Evolutionary conservation across 2,797 vertebrate genomes (phyloP).

Genomic region (Gymnothorax reevesii): DNA sequence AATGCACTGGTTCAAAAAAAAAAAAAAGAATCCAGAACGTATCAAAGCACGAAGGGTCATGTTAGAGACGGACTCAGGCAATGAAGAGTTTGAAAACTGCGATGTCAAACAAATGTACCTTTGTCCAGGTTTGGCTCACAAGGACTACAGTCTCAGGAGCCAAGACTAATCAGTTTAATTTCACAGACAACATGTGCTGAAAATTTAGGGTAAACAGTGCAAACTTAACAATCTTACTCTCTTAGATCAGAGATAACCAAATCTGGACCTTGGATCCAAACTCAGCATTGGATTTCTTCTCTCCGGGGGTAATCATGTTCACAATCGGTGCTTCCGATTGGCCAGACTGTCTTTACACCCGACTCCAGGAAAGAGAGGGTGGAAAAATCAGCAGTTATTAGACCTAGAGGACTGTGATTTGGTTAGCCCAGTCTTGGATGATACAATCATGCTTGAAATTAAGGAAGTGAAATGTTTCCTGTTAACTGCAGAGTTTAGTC

Average conservation of each 20-base stretch:
- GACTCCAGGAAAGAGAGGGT: too few relatives aligned
- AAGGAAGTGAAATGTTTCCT: not conserved
- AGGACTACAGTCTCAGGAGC: not conserved
- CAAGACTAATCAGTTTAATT: not conserved
- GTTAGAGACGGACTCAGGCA: not conserved
- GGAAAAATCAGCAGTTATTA: too few relatives aligned
- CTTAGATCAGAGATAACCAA: too few relatives aligned
- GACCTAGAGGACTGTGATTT: too few relatives aligned
- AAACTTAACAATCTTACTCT: not conserved
- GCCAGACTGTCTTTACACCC: too few relatives aligned
- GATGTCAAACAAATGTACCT: not conserved
- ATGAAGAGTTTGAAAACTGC: not conserved
- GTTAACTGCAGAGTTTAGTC: not conserved
- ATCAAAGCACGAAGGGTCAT: constrained; percentile 12
- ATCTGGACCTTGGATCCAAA: too few relatives aligned
- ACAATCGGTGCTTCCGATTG: too few relatives aligned
- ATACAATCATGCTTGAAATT: not conserved
- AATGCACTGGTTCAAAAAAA: not conserved
- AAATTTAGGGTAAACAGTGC: not conserved
- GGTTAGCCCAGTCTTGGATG: not conserved
- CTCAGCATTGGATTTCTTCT: too few relatives aligned
- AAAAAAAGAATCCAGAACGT: not conserved
- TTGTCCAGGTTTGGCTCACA: not conserved
- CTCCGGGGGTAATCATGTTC: too few relatives aligned
- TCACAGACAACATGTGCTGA: not conserved